Evolutionary conservation across 2,113 vertebrate species (phyloP), one percentile per base, ranked within the genome.

Genomic region (Dicrurus megarhynchus): DNA sequence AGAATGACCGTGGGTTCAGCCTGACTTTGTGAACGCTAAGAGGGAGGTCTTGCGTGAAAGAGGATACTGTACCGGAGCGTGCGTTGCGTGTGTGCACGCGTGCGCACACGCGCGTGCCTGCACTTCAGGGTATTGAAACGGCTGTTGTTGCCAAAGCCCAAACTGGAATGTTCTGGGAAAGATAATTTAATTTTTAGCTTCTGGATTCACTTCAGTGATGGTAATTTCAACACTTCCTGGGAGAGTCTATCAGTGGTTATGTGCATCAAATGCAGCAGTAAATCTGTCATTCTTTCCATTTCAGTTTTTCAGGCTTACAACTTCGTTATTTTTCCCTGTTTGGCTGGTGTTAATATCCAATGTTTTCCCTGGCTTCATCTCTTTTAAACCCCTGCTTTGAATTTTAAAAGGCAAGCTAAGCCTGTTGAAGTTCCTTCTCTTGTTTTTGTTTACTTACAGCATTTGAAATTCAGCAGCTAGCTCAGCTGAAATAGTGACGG

Each of bases 171-270:
- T 97, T 96, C 95, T 97, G 94, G 95, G 77, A 97, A 96, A 92
- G 92, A 94, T 94, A 95, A 95, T 97, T 97, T 95, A 83, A 97
- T 98, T 97, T 98, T 97, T 93, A 95, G 95, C 83, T 85, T 89
- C 95, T 97, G 97, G 94, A 90, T 95, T 95, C 47, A 46, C 97
- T 97, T 98, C 95, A 90, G 76, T 82, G 42, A 95, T 97, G 90
- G 87, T 92, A 86, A 97, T 98, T 97, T 96, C 93, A 88, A 37
- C 79, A 95, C 91, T 97, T 97, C 95, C 91, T 95, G 93, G 94
- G 71, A 93, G 92, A 96, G 86, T 93, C 85, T 96, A 93, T 96
- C 83, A 70, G 89, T 65, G 90, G 88, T 96, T 96, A 71, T 93
- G 84, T 90, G 53, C 79, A 96, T 73, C 93, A 96, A 96, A 95